phyloP scores from a whole-genome alignment of 2,797 vertebrate species.

The Dermochelys coriacea region DNA sequence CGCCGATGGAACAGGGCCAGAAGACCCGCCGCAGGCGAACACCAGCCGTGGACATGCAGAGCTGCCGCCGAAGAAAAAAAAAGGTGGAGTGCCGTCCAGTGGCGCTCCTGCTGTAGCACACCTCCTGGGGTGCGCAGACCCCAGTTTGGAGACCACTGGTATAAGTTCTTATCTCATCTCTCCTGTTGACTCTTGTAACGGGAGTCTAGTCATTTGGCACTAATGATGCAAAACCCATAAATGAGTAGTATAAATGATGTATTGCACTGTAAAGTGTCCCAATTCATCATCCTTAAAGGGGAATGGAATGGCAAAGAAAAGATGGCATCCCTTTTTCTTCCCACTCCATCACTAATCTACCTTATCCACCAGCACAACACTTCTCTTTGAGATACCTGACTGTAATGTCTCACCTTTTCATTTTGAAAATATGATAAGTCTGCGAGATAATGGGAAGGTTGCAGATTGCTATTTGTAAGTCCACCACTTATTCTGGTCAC shows the following conservation, averaged over 20 bases:
- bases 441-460: neutral
- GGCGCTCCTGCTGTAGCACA: too few relatives aligned
- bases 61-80: too few relatives aligned
- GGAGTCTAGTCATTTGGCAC: neutral
- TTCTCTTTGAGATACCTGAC: neutral
- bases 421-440: neutral
- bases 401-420: neutral
- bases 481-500: neutral
- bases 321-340: neutral
- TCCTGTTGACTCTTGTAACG: conserved; percentile 67
- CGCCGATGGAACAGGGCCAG: too few relatives aligned
- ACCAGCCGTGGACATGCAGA: too few relatives aligned
- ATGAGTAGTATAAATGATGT: conserved; percentile 57
- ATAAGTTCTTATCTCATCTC: conserved; percentile 62
- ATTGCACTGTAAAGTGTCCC: conserved; percentile 12
- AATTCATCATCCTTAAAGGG: conserved; percentile 16
- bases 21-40: too few relatives aligned
- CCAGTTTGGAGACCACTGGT: too few relatives aligned
- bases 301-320: neutral
- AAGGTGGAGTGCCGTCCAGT: too few relatives aligned
- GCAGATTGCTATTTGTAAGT: neutral
- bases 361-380: neutral
- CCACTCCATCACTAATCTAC: neutral
- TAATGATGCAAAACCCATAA: conserved; percentile 67
- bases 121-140: too few relatives aligned